Evolutionary conservation across 1,140 invertebrate species (phyloP).

Genomic region (Cydia fagiglandana): DNA sequence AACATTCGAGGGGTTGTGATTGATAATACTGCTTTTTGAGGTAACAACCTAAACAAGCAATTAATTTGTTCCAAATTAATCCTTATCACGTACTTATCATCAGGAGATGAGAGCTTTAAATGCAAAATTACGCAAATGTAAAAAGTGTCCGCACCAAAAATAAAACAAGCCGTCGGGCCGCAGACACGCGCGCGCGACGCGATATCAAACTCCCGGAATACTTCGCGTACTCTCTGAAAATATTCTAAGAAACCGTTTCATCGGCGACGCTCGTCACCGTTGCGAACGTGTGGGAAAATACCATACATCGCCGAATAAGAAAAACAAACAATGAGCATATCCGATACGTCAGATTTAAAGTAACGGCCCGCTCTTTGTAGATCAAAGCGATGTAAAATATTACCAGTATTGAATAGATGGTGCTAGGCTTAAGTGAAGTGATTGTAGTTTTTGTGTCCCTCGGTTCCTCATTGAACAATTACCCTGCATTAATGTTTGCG

Average conservation of each 20-base stretch:
- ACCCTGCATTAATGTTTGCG: conserved; percentile 58
- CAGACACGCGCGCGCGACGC: conserved; percentile 51
- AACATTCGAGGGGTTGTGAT: not conserved
- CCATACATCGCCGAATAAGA: conserved; percentile 26
- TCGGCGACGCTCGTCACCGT: conserved; percentile 39
- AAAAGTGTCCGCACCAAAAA: conserved; percentile 63
- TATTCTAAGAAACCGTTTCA: conserved; percentile 52
- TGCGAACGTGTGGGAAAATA: conserved; percentile 48
- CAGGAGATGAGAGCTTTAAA: conserved; percentile 46
- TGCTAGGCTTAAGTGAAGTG: conserved; percentile 31
- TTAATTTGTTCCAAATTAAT: not conserved
- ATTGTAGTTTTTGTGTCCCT: conserved; percentile 37
- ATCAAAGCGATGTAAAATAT: conserved; percentile 29
- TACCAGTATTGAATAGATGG: conserved; percentile 12
- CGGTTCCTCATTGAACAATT: conserved; percentile 33
- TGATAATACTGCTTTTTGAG: not conserved
- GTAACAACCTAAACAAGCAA: not conserved
- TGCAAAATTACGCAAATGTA: conserved; percentile 67
- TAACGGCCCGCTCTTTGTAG: conserved; percentile 3
- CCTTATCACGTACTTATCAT: conserved; percentile 47
- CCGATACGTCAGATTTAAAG: conserved; percentile 23
- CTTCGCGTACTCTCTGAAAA: conserved; percentile 57
- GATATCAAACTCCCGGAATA: conserved; percentile 57
- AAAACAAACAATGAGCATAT: conserved; percentile 39
- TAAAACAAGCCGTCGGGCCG: conserved; percentile 61